Base-by-base conservation (phyloP, 2,113 vertebrate genomes). In the Uria aalge region DNA sequence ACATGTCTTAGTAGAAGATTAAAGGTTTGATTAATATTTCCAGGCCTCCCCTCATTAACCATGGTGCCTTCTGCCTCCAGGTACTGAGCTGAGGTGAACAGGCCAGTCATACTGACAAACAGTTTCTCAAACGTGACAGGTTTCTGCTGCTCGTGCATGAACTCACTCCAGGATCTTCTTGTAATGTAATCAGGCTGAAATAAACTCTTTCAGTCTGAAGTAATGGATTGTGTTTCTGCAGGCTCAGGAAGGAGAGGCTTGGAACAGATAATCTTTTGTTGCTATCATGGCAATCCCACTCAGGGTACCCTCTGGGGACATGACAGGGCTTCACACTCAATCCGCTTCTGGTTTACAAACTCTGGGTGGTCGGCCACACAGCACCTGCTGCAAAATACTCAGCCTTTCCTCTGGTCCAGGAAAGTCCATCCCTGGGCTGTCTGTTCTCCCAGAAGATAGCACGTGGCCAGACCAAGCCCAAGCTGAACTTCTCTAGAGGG, bases 191-290 rank as follows among this genome's bases (percentile, higher is more conserved):
- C 97, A 96, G 89, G 87, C 96, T 95, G 95, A 96, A 97, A 96
- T 63, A 96, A 96, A 93, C 75, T 84, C 90, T 81, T 94, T 92
- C 94, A 78, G 78, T 76, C n/a, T 94, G 96, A 96, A 96, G 92
- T 92, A 97, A 95, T 53, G 96, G 98, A 98, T 96, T 98, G 97
- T 95, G 95, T 98, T 98, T 98, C 98, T 97, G 69, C 90, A 94
- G 92, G 93, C 96, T 97, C 94, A 97, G 68, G 55, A 86, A 98
- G 97, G 94, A 97, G 95, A 91, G 78, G 95, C 89, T 88, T 95
- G 90, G 86, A 97, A 98, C 97, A 98, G 97, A 97, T 91, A 76
- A 90, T 90, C 97, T 98, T 98, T 98, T 98, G 97, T 98, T 98
- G 95, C 76, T 78, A 32, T 78, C 64, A 17, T 27, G 30, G 83